Conservation (phyloP, 2,113 vertebrate genomes). For the Turnix velox region DNA sequence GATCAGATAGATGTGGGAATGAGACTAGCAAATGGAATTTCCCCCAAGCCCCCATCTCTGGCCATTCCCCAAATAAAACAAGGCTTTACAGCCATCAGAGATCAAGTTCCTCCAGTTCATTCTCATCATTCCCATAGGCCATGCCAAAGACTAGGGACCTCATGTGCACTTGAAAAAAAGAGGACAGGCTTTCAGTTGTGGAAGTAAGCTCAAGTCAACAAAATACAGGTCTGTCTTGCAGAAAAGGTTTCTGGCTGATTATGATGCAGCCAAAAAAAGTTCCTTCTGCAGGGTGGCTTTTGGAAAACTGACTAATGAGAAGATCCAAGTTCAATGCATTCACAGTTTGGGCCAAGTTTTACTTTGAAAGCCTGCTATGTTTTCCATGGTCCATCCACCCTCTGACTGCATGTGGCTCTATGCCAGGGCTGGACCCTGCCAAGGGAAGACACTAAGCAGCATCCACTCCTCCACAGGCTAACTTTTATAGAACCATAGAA, state of each 20-base stretch:
- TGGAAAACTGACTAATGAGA: neutral
- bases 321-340: neutral
- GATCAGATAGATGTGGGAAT: neutral
- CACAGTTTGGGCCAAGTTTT: neutral
- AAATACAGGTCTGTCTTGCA: neutral
- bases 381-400: neutral
- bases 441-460: neutral
- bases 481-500: neutral
- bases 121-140: fast-evolving
- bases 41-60: neutral
- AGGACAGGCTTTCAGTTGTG: neutral
- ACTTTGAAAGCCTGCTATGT: neutral
- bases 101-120: neutral
- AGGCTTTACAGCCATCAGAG: neutral
- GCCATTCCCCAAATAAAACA: neutral
- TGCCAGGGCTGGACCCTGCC: neutral
- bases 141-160: neutral
- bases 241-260: neutral
- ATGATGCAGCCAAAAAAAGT: neutral
- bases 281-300: neutral
- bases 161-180: neutral
- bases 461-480: fast-evolving
- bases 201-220: neutral
- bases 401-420: neutral
- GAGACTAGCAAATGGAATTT: neutral